Evolutionary conservation across 2,797 vertebrate species (phyloP), one percentile per base, ranked within the genome.

Genomic region (Lophius americanus): DNA sequence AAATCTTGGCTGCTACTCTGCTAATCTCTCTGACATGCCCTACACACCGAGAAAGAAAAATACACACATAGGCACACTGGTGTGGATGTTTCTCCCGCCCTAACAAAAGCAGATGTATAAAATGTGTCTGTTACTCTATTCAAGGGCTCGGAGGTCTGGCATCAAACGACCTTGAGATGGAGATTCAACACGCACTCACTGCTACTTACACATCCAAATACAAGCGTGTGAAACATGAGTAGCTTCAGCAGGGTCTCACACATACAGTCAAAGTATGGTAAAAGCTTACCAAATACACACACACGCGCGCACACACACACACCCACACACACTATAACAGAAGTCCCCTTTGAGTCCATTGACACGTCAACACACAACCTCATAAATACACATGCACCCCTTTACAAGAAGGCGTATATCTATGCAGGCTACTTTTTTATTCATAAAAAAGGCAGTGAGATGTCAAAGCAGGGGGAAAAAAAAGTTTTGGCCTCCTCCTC

Each of bases 1-100:
- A 12, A 66, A 82, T 82, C 68, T 76, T 83, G 77, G 84, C 81
- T 70, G 68, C 66, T 82, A 75, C 74, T 81, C 81, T 71, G 68
- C 67, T 82, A 75, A 73, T 73, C 70, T 61, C 63, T 53, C 69
- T 46, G 58, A 76, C 75, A 73, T 38, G 14, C 52, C 33, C 36
- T 59, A 71, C 38, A 42, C 49, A 47, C 4, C 9, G 4, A 23
- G 8, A 41, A 14, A 48, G 12, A 46, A 50, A 49, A 14, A 52
- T 13, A 49, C 7, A 41, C 42, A n/a, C 9, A 37, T 7, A n/a
- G 38, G 36, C 37, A 49, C 49, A 37, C 46, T 12, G n/a, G 3
- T 33, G 35, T 55, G 1, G 5, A 41, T 36, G 35, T 64, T 60
- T 65, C n/a, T 70, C 43, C 14, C 6, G 14, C 2, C 3, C 49